Evolutionary conservation across 2,797 vertebrate genomes (phyloP).

Genomic region (Apogon talboti): DNA sequence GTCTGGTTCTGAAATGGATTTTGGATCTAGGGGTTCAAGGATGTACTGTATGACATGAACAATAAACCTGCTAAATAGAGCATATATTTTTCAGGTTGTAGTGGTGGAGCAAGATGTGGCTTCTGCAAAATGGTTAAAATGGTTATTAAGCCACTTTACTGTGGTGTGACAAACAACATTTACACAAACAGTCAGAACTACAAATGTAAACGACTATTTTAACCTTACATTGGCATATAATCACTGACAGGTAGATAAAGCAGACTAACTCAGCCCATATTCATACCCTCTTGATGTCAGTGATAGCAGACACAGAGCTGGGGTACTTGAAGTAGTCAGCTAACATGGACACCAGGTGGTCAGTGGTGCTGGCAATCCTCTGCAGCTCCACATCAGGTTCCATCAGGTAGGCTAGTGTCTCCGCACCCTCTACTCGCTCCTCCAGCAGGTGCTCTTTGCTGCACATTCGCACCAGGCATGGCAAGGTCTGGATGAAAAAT

Average conservation of each 20-base stretch:
- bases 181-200: no score
- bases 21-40: no score
- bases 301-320: slow-evolving; percentile 97
- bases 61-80: no score
- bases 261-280: background rate
- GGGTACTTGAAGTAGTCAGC: slow-evolving; percentile 99
- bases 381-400: slow-evolving; percentile 98
- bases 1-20: no score
- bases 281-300: slow-evolving; percentile 98
- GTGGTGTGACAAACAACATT: no score
- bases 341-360: slow-evolving; percentile 97
- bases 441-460: slow-evolving; percentile 96
- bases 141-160: no score
- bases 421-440: slow-evolving; percentile 96
- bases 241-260: background rate
- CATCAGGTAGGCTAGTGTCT: slow-evolving; percentile 96
- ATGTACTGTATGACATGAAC: no score
- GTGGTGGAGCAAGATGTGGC: no score
- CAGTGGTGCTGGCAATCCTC: slow-evolving; percentile 96
- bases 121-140: no score
- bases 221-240: background rate
- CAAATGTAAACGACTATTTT: no score
- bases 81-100: no score
- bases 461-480: slow-evolving; percentile 98
- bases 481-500: slow-evolving; percentile 87